A percentile compares a stretch with the other conserved stretches of the same genome.
phyloP scores from a whole-genome alignment of 1,140 invertebrate genomes.

The Hirudo medicinalis region DNA sequence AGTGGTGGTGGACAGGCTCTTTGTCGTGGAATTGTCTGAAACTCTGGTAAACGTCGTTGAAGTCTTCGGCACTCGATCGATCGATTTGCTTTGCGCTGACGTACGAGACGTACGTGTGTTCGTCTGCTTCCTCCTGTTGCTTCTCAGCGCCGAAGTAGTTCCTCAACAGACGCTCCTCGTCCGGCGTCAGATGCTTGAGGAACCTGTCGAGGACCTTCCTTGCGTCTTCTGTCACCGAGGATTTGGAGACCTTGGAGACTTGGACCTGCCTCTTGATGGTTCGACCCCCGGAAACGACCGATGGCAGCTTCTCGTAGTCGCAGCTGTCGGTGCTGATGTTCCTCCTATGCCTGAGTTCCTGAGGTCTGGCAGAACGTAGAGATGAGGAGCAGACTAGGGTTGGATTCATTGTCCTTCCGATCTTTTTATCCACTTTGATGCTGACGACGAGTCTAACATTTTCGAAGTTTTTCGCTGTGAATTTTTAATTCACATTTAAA shows the following conservation, averaged over 20 bases:
- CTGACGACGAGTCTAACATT: neutral
- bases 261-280: neutral
- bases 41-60: conserved; percentile 7
- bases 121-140: neutral
- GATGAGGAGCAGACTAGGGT: neutral
- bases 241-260: neutral
- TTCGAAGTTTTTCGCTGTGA: neutral
- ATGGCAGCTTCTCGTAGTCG: conserved; percentile 4
- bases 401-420: conserved; percentile 6
- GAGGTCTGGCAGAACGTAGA: neutral
- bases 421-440: neutral
- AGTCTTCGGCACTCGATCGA: neutral
- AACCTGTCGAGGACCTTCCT: neutral
- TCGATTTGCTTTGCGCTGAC: neutral
- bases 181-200: neutral
- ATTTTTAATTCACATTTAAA: neutral
- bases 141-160: neutral
- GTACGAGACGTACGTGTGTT: neutral
- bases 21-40: conserved; percentile 7
- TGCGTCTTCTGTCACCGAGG: neutral
- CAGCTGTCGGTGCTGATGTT: conserved; percentile 12
- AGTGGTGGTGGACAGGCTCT: neutral
- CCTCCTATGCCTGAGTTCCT: neutral
- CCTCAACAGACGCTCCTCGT: neutral
- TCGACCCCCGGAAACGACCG: neutral